Base-by-base conservation (phyloP, 2,113 vertebrate species). In the Carassius carassius region DNA sequence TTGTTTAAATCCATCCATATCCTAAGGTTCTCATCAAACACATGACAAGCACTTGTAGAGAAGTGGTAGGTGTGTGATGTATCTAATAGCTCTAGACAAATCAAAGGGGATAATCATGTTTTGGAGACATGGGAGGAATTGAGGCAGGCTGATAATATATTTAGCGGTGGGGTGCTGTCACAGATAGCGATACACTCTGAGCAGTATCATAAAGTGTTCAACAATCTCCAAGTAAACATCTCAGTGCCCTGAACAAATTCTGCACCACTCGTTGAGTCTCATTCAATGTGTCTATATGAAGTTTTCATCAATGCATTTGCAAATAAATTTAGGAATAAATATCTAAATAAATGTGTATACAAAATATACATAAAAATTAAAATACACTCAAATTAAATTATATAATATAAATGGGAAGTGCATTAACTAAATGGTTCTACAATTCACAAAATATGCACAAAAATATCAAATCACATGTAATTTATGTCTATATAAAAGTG, bases 91-190 rank as follows among this genome's bases (percentile, higher is more conserved):
- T 41, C 37, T 62, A 63, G 41, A 41, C 56, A 62, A 80, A 60
- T 80, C 78, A 63, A 80, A 80, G 78, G 21, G n/a, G n/a, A 65
- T 80, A 80, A 80, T 80, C 78, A 65, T 80, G 60, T 80, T 80
- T 80, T 80, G 78, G 37, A 80, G 78, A 63, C 37, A 65, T 80
- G 78, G 60, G n/a, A 65, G 78, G 78, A 63, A 80, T 49, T 23
- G 37, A 80, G 60, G 60, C 78, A 11, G 78, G 9, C 78, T 80
- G 78, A 63, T 80, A 80, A 65, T 80, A 63, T 80, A 80, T 80
- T 80, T 80, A 80, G n/a, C 23, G 7, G 60, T 29, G 37, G 60
- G 78, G 78, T 63, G 60, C 60, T 80, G 60, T 80, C 78, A 80
- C 23, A 47, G 78, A 65, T 65, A 65, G 58, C 13, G 5, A 29